phyloP scores from a whole-genome alignment of 1,140 invertebrate species.

The Ceratosolen solmsi region DNA sequence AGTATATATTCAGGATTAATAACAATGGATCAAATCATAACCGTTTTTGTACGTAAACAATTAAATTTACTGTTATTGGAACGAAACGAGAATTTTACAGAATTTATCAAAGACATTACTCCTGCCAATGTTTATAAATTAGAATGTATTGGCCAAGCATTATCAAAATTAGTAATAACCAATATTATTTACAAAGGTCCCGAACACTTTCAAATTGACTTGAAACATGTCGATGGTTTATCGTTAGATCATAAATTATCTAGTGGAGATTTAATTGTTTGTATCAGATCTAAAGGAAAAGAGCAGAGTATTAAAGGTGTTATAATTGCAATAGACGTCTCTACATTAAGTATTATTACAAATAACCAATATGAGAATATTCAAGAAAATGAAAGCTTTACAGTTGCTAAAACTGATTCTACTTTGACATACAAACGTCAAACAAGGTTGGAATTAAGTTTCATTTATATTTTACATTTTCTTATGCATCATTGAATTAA shows the following conservation, averaged over 20 bases:
- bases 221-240: slow-evolving; percentile 52
- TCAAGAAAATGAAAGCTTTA: slow-evolving; percentile 56
- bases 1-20: no score
- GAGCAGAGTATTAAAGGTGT: slow-evolving; percentile 53
- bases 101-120: slow-evolving; percentile 56
- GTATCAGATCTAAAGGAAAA: slow-evolving; percentile 55
- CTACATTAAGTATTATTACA: slow-evolving; percentile 54
- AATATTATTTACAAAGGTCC: slow-evolving; percentile 55
- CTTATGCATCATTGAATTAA: not conserved
- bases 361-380: slow-evolving; percentile 55
- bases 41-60: slow-evolving; percentile 55
- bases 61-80: slow-evolving; percentile 56
- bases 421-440: slow-evolving; percentile 60
- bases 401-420: slow-evolving; percentile 61
- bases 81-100: slow-evolving; percentile 56
- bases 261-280: slow-evolving; percentile 58
- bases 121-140: slow-evolving; percentile 52
- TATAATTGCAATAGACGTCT: slow-evolving; percentile 53
- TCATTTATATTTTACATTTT: slow-evolving; percentile 16
- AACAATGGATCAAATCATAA: slow-evolving; percentile 58
- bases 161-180: slow-evolving; percentile 55
- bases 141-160: slow-evolving; percentile 57
- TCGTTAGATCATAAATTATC: slow-evolving; percentile 54
- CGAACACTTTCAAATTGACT: slow-evolving; percentile 57
- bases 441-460: slow-evolving; percentile 50